Conservation (phyloP, 1,140 invertebrate species). For the Diabrotica undecimpunctata region DNA sequence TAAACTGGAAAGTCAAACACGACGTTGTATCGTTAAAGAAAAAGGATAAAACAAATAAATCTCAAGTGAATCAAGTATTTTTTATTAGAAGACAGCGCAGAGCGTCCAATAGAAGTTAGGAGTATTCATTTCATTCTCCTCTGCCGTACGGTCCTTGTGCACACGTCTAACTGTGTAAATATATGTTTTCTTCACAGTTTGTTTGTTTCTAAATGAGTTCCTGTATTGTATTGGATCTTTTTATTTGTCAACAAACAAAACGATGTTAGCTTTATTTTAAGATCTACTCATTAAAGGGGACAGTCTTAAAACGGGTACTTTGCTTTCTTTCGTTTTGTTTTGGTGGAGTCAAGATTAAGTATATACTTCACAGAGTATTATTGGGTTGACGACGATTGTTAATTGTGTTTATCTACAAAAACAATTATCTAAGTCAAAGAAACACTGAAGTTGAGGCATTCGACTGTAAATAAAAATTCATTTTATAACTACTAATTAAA, state of each 20-base stretch:
- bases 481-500: too few species aligned
- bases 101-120: not conserved
- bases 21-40: not conserved
- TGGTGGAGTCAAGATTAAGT: too few species aligned
- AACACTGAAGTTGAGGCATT: too few species aligned
- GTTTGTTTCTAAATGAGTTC: conserved; percentile 2
- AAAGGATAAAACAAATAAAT: conserved; percentile 3
- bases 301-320: not conserved
- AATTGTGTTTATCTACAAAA: too few species aligned
- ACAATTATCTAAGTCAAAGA: too few species aligned
- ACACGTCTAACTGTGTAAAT: conserved; percentile 2
- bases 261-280: conserved; percentile 2
- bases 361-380: too few species aligned
- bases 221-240: conserved; percentile 2
- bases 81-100: not conserved
- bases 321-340: not conserved
- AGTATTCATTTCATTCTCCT: conserved; percentile 1
- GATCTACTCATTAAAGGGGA: not conserved
- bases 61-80: conserved; percentile 1
- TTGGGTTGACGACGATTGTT: too few species aligned
- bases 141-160: not conserved
- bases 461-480: too few species aligned
- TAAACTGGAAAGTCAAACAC: too few species aligned
- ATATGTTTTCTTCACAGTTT: conserved; percentile 1
- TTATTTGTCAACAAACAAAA: conserved; percentile 1